Conservation (phyloP, 2,888 invertebrate species). For the Heliconius hortense region DNA sequence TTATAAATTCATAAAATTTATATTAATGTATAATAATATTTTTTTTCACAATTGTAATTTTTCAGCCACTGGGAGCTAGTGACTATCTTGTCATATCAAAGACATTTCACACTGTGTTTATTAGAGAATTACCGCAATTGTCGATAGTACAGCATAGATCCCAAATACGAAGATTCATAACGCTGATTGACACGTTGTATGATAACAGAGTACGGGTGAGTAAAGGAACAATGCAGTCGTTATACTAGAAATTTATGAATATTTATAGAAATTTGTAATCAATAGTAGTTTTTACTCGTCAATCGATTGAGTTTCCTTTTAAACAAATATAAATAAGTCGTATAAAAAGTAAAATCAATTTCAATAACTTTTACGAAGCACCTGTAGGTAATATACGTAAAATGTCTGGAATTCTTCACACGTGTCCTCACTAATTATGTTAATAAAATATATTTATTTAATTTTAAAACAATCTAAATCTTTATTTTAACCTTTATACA, state of each 20-base stretch:
- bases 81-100: slow-evolving; percentile 97
- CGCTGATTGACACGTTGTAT: slow-evolving; percentile 97
- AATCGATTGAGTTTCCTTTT: too few species aligned
- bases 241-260: background rate
- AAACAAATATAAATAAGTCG: background rate
- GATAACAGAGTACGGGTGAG: slow-evolving; percentile 91
- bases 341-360: background rate
- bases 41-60: slow-evolving; percentile 42
- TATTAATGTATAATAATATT: too few species aligned
- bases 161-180: slow-evolving; percentile 97
- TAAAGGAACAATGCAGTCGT: slow-evolving; percentile 32
- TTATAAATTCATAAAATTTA: too few species aligned
- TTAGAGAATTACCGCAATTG: slow-evolving; percentile 93
- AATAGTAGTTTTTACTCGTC: background rate
- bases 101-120: slow-evolving; percentile 96
- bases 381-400: background rate
- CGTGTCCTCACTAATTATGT: background rate
- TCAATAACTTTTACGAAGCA: background rate
- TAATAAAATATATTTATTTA: too few species aligned
- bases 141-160: slow-evolving; percentile 88
- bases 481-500: too few species aligned
- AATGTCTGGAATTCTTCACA: background rate
- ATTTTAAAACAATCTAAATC: background rate
- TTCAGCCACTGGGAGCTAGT: slow-evolving; percentile 94
- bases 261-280: background rate